Percentiles rank a stretch among this genome's conserved stretches.
phyloP scores from a whole-genome alignment of 2,797 vertebrate genomes.

The Premnoplex brunnescens region DNA sequence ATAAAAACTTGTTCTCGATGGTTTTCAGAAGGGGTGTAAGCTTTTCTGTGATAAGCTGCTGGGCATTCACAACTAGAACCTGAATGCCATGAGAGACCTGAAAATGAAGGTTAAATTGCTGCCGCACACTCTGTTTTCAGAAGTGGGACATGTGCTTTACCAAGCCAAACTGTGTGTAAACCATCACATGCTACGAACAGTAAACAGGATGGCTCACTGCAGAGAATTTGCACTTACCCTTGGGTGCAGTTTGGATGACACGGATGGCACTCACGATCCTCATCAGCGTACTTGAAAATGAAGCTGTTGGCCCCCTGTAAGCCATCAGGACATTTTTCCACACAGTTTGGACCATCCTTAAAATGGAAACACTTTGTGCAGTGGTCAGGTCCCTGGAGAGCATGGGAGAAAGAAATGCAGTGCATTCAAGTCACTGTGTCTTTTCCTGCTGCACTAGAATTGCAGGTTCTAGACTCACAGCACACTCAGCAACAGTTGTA shows the following conservation, averaged over 20 bases:
- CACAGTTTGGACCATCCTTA: constrained; percentile 97
- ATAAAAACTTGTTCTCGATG: not conserved
- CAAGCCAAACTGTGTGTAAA: rapidly evolving
- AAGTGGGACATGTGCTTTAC: not conserved
- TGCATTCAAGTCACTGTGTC: not conserved
- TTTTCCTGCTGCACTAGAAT: not conserved
- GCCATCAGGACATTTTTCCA: constrained; percentile 95
- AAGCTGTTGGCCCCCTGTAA: constrained; percentile 93
- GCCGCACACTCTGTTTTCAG: not conserved
- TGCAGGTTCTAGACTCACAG: not conserved
- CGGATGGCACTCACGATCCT: constrained; percentile 92
- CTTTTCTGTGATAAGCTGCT: not conserved
- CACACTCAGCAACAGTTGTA: not conserved
- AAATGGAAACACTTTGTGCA: constrained; percentile 93
- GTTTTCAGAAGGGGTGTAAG: not conserved
- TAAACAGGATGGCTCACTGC: not conserved
- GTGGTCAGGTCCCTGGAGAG: constrained; percentile 89
- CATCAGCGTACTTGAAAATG: constrained; percentile 96
- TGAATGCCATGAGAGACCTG: not conserved
- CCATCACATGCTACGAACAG: not conserved
- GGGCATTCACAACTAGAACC: not conserved
- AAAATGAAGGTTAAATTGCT: not conserved
- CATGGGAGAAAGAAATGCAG: not conserved
- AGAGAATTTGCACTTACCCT: constrained; percentile 82
- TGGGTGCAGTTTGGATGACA: constrained; percentile 96